Conservation (phyloP, 1,140 invertebrate species). For the Drosophila varians region DNA sequence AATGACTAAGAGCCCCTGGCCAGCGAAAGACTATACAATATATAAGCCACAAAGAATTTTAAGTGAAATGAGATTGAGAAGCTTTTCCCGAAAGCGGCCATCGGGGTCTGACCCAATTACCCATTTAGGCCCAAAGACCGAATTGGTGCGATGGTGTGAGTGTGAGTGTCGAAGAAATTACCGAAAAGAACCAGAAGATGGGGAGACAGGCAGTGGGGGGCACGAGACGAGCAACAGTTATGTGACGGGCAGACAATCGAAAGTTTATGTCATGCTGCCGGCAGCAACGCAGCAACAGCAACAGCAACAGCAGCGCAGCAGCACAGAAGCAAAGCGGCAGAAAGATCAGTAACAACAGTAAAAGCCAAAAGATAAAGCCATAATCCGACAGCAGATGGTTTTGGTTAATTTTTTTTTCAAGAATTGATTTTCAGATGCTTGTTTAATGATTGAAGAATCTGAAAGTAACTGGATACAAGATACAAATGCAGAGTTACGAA, state of each 20-base stretch:
- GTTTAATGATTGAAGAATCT: slow-evolving; percentile 20
- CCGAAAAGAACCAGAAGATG: slow-evolving; percentile 48
- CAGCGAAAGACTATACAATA: slow-evolving; percentile 10
- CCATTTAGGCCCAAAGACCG: slow-evolving; percentile 63
- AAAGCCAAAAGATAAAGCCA: slow-evolving; percentile 18
- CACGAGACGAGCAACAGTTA: slow-evolving; percentile 67
- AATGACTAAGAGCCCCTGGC: slow-evolving; percentile 56
- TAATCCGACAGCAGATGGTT: slow-evolving; percentile 37
- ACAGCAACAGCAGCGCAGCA: slow-evolving; percentile 16
- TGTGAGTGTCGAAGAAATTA: slow-evolving; percentile 25
- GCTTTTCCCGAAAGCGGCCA: slow-evolving; percentile 61
- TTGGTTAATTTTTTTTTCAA: slow-evolving; percentile 6
- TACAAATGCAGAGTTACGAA: neutral
- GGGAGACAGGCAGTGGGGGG: slow-evolving; percentile 10
- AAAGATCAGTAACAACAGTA: slow-evolving; percentile 6
- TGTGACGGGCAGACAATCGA: slow-evolving; percentile 80
- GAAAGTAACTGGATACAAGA: slow-evolving; percentile 32
- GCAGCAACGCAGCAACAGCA: slow-evolving; percentile 46
- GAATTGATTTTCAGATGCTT: slow-evolving; percentile 2
- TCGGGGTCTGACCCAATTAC: slow-evolving; percentile 69
- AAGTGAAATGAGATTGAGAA: slow-evolving; percentile 77
- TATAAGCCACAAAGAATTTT: slow-evolving; percentile 65
- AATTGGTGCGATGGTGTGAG: slow-evolving; percentile 34
- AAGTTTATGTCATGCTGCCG: slow-evolving; percentile 78
- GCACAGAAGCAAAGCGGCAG: slow-evolving; percentile 5